These are phyloP conservation scores for Agrochola lota DNA, from an alignment of 2,888 invertebrate genomes.

Conservation along the genomic window DNA sequence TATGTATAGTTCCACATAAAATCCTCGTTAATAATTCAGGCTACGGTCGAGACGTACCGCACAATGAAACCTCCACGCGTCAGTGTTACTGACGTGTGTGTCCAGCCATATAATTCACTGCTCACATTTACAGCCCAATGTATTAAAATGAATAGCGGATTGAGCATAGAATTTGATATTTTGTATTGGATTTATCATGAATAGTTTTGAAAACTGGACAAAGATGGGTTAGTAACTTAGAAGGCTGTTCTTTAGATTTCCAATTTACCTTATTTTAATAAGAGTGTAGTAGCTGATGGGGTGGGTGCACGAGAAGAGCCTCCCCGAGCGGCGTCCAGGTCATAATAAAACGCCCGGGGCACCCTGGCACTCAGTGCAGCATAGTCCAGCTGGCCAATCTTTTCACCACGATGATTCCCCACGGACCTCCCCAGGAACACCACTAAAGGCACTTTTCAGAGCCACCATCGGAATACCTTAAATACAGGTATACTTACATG, in stretches of 20 bases:
- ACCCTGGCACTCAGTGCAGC: neutral
- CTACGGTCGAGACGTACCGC: constrained; percentile 38
- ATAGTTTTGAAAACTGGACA: neutral
- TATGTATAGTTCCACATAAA: constrained; percentile 28
- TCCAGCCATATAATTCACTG: constrained; percentile 70
- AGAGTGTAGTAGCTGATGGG: neutral
- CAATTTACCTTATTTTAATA: neutral
- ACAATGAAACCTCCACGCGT: constrained; percentile 28
- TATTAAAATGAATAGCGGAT: constrained; percentile 61
- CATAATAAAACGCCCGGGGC: neutral
- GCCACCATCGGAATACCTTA: too few species aligned
- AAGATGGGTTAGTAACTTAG: neutral
- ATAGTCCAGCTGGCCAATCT: too few species aligned
- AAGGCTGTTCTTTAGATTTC: neutral
- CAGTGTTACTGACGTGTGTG: constrained; percentile 72
- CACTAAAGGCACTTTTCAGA: too few species aligned
- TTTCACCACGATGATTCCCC: too few species aligned
- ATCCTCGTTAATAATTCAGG: constrained; percentile 22
- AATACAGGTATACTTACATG: too few species aligned
- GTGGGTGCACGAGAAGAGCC: neutral
- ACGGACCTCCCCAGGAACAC: too few species aligned
- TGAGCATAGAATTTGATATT: constrained; percentile 18
- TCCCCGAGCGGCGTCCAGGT: neutral
- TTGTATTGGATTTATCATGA: neutral
- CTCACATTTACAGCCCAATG: constrained; percentile 60